A percentile compares a stretch with the other conserved stretches of the same genome.
phyloP scores from a whole-genome alignment of 2,888 invertebrate genomes.

The Sesia apiformis region DNA sequence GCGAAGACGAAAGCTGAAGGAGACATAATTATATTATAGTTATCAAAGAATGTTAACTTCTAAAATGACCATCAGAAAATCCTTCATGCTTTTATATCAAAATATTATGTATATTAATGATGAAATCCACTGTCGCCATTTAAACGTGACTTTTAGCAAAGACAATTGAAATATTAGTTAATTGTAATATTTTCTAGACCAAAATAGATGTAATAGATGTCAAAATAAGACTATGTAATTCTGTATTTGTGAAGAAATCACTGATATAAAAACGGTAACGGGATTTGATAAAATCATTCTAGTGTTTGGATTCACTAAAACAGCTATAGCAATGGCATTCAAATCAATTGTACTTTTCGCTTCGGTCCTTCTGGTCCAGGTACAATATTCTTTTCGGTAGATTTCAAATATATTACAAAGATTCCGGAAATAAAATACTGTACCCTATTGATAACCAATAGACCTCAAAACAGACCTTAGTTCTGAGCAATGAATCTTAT shows the following conservation, averaged over 20 bases:
- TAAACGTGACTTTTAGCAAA: no score
- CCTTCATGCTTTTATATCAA: background rate
- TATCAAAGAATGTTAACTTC: background rate
- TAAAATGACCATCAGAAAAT: background rate
- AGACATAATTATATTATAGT: slow-evolving; percentile 8
- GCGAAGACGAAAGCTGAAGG: slow-evolving; percentile 9
- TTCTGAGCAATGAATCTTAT: no score
- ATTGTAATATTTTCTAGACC: no score
- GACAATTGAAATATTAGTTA: no score
- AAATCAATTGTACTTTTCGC: background rate
- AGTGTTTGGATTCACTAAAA: background rate
- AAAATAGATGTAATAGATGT: no score
- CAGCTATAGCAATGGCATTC: background rate
- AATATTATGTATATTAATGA: background rate
- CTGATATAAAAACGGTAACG: no score
- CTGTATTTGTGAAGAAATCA: no score
- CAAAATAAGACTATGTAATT: no score
- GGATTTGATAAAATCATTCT: background rate
- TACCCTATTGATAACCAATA: no score
- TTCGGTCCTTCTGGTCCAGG: background rate
- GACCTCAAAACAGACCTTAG: background rate
- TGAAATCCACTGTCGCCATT: background rate
- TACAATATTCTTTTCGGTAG: background rate
- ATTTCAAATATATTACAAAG: no score
- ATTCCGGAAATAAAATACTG: no score